Base-by-base conservation (phyloP, 2,113 vertebrate genomes). In the Trematocara variabile region DNA sequence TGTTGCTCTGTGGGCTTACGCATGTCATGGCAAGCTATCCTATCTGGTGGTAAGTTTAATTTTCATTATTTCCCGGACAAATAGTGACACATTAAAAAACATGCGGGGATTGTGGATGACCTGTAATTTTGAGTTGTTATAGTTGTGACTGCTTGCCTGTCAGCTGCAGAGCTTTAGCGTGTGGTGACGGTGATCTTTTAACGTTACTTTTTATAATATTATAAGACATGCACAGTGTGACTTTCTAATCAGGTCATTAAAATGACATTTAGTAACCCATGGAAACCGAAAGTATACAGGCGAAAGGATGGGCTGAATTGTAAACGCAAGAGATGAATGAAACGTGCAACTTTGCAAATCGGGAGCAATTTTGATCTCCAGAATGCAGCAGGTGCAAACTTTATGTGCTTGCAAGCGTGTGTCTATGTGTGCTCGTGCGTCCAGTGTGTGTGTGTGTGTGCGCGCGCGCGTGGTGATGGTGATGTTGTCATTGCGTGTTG, bases 21-120 rank as follows among this genome's bases (percentile, higher is more conserved):
- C 97, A 93, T 92, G 97, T 97, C 93, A 96, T 97, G 94, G 96
- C 97, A 93, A 97, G 96, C 95, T 98, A 98, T 95, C 97, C 97
- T 87, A 98, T 98, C 94, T 98, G 97, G 97, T 98, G 97, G 97
- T 98, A 96, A 98, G 97, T 97, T 94, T 91, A 52, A 84, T 92
- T 89, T 89, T 68, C 65, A 54, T 83, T 85, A 37, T 50, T 39
- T 65, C 10, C 11, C 1, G 39, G 78, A 70, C 56, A 34, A 50
- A 56, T 30, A 34, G 16, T 4, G 79, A n/a, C 73, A 28, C 22
- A 2, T 81, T 14, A 34, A 34, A 63, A 30, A 33, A 16, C 13
- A 30, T 10, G 30, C 2, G 30, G 5, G 58, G 58, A 63, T 18
- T n/a, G 30, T n/a, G 30, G 53, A 11, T 58, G 48, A 77, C 12